Evolutionary conservation across 2,888 invertebrate species (phyloP), one percentile per base, ranked within the genome.

Genomic region (Aleiodes alternator): DNA sequence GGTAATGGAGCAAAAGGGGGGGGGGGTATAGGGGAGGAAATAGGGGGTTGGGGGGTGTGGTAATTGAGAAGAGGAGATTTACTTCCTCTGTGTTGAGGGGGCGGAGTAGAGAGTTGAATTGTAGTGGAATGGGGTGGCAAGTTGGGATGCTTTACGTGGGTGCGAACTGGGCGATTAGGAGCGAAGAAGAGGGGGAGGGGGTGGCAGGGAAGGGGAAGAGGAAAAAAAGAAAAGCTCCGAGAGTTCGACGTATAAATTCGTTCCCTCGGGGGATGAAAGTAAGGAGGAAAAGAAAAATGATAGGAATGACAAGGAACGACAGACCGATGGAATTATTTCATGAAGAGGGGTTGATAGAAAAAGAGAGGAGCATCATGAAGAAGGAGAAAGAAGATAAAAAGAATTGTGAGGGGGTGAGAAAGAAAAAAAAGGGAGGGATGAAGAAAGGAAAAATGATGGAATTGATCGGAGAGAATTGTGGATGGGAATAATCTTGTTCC

Each of bases 1-100:
- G 75, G 85, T 86, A 86, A 86, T 86, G 85, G 84, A 82, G 82
- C 84, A 83, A 81, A 73, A 61, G 74, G 76, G 73, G 29, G 76
- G 48, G 69, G 29, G 76, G 48, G 69, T 73, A 72, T 69, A 71
- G 75, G 68, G 53, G 68, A 51, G 64, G 73, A 69, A 78, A 79
- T 23, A 23, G 23, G 23, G 23, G 23, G 73, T 73, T 55, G 76
- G 76, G 69, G 77, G 79, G 73, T 78, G 72, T 74, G 88, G 88
- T 88, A 89, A 89, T 89, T 88, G 88, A 88, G 88, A 88, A 88
- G 87, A 86, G 87, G 86, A 88, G 88, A 89, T 88, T 89, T 88
- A 88, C 88, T 87, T 83, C 76, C 73, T 73, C 72, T 75, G 69
- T 72, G 61, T 43, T 43, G 43, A 43, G 72, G 61, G 72, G 57